phyloP scores from a whole-genome alignment of 2,113 vertebrate genomes.

The Anser brachyrhynchus region DNA sequence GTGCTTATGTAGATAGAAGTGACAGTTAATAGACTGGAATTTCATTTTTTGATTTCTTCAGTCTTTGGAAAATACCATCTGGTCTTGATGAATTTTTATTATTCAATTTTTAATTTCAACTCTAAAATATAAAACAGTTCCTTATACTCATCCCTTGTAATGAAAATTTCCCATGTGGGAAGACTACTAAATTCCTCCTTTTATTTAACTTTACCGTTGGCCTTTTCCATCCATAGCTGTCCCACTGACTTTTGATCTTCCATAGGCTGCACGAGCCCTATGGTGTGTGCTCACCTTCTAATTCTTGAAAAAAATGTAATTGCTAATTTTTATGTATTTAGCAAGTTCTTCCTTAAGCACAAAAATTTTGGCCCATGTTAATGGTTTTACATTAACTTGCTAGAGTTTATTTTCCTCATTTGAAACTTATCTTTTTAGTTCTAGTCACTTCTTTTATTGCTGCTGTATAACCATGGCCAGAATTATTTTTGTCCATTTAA shows the following conservation, averaged over 20 bases:
- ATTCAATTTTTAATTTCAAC: constrained; percentile 55
- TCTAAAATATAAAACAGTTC: constrained; percentile 41
- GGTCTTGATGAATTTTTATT: constrained; percentile 52
- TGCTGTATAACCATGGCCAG: not conserved
- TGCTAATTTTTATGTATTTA: not conserved
- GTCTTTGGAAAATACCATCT: constrained; percentile 53
- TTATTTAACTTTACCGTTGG: constrained; percentile 35
- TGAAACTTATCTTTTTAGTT: not conserved
- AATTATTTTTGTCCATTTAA: constrained; percentile 33
- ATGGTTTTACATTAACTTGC: not conserved
- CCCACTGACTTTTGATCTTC: constrained; percentile 3
- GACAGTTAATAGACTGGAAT: constrained; percentile 23
- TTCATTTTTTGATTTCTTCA: not conserved
- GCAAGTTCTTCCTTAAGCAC: not conserved
- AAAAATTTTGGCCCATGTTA: not conserved
- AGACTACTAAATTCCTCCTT: constrained; percentile 2
- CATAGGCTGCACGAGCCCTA: not conserved
- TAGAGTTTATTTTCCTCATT: not conserved
- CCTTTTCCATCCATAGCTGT: not conserved
- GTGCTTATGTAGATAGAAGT: not conserved
- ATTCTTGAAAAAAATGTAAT: not conserved
- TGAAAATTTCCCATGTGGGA: constrained; percentile 30
- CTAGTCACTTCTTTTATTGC: not conserved
- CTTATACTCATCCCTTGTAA: constrained; percentile 23
- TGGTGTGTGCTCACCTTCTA: not conserved